Conservation (phyloP, 1,140 invertebrate genomes). For the Heliconius hermathena region DNA sequence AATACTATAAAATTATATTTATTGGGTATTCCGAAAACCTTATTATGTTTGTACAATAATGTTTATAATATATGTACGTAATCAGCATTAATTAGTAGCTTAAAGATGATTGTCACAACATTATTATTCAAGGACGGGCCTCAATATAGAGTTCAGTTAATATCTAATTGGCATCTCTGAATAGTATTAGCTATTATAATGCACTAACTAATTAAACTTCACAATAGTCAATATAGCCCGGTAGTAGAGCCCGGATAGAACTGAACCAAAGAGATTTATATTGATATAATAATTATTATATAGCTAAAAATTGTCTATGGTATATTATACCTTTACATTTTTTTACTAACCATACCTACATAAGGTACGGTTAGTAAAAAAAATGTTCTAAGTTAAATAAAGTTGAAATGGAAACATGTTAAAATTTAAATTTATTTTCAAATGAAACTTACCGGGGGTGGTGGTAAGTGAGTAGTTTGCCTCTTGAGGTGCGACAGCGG, state of each 20-base stretch:
- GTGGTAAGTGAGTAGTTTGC: constrained; percentile 85
- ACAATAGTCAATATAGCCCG: constrained; percentile 10
- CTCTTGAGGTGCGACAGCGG: constrained; percentile 93
- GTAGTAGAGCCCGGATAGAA: background rate
- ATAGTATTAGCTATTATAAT: constrained; percentile 13
- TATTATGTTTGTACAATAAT: background rate
- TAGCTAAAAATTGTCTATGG: background rate
- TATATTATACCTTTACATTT: too few species aligned
- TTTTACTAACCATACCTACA: too few species aligned
- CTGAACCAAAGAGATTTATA: background rate
- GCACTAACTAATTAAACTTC: constrained; percentile 13
- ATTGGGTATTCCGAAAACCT: background rate
- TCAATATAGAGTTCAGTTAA: constrained; percentile 4
- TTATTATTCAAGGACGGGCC: constrained; percentile 14
- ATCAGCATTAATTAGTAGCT: constrained; percentile 6
- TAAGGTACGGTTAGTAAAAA: too few species aligned
- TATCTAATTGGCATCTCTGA: constrained; percentile 14
- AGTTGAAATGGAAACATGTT: too few species aligned
- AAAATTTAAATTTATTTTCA: background rate
- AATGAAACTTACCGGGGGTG: constrained; percentile 65
- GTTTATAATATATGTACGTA: background rate
- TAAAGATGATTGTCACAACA: constrained; percentile 14
- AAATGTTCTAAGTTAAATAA: too few species aligned
- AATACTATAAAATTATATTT: background rate
- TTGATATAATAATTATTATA: background rate